phyloP scores from a whole-genome alignment of 1,140 invertebrate genomes.

The Drosophila gunungcola region DNA sequence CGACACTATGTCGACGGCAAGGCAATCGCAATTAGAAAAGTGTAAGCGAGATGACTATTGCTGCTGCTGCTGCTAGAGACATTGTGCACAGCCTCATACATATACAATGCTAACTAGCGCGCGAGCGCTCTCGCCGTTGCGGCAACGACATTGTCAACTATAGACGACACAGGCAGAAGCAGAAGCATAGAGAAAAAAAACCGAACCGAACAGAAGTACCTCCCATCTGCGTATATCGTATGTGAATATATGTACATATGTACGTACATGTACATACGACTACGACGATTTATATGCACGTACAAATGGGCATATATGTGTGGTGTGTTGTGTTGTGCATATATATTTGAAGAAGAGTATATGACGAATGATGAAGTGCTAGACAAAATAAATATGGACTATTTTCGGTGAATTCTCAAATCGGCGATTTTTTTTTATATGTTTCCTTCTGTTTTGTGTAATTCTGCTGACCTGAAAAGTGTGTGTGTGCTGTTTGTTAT shows the following conservation, averaged over 20 bases:
- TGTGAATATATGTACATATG: slow-evolving; percentile 22
- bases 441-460: slow-evolving; percentile 11
- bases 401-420: slow-evolving; percentile 29
- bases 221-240: slow-evolving; percentile 26
- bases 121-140: slow-evolving; percentile 42
- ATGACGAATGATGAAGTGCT: slow-evolving; percentile 48
- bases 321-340: no score
- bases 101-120: slow-evolving; percentile 47
- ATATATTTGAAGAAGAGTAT: slow-evolving; percentile 28
- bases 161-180: slow-evolving; percentile 7
- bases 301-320: no score
- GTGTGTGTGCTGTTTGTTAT: slow-evolving; percentile 17
- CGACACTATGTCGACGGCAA: slow-evolving; percentile 43
- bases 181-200: slow-evolving; percentile 56
- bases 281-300: no score
- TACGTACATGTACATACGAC: slow-evolving; percentile 8
- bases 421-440: slow-evolving; percentile 23
- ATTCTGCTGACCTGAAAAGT: slow-evolving; percentile 14
- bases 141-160: slow-evolving; percentile 40
- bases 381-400: slow-evolving; percentile 37
- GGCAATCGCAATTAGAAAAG: slow-evolving; percentile 56
- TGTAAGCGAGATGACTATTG: slow-evolving; percentile 60
- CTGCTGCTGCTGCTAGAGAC: slow-evolving; percentile 23
- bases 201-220: slow-evolving; percentile 27
- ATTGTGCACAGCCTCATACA: slow-evolving; percentile 34